Conservation (phyloP, 2,113 vertebrate species). For the Petaurus breviceps region DNA sequence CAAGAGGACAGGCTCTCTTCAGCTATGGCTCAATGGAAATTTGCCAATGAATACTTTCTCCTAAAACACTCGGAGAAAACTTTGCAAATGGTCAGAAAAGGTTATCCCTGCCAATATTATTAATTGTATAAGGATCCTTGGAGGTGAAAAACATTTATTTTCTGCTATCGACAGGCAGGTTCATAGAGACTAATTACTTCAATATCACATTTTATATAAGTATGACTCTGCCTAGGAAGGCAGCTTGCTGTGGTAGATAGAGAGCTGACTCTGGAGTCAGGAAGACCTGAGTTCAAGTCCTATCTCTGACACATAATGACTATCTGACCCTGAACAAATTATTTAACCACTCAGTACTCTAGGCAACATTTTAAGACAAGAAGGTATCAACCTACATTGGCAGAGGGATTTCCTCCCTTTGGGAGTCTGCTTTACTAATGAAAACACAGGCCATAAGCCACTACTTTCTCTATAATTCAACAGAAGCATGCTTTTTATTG, state of each 20-base stretch:
- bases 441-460: not conserved
- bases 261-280: not conserved
- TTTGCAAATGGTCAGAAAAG: slow-evolving; percentile 44
- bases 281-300: not conserved
- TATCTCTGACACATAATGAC: not conserved
- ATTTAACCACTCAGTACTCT: not conserved
- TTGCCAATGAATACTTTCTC: not conserved
- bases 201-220: not conserved
- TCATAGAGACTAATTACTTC: not conserved
- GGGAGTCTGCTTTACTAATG: not conserved
- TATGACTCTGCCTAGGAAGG: not conserved
- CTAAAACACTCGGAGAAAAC: not conserved
- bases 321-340: not conserved
- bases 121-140: slow-evolving; percentile 3
- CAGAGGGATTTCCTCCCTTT: not conserved
- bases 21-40: not conserved
- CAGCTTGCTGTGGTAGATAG: not conserved
- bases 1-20: not conserved
- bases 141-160: slow-evolving; percentile 14
- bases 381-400: not conserved
- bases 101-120: not conserved
- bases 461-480: not conserved
- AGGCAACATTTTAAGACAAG: not conserved
- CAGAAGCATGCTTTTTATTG: not conserved
- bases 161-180: not conserved